A percentile compares a stretch with the other conserved stretches of the same genome.
Conservation (phyloP, 2,113 vertebrate species). For the Pluvialis apricaria region DNA sequence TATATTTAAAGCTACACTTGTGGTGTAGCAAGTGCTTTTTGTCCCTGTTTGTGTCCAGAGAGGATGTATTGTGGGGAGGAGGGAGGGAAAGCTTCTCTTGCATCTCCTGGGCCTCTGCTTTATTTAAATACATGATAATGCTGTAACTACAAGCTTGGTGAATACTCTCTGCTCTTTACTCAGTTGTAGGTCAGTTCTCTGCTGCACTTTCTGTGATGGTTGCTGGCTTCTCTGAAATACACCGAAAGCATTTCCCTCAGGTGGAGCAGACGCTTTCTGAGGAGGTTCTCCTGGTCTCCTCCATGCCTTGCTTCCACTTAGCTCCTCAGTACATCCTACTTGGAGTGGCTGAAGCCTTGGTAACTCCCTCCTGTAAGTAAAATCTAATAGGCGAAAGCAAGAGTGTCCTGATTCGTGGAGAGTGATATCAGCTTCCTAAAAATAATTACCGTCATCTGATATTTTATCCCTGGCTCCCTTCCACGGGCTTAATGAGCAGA, state of each 20-base stretch:
- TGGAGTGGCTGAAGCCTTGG: constrained; percentile 88
- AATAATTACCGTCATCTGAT: not conserved
- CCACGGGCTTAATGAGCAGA: not conserved
- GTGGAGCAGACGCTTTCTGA: constrained; percentile 82
- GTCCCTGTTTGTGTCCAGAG: not conserved
- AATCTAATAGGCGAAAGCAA: not conserved
- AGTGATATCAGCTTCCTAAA: not conserved
- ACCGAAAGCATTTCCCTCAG: constrained; percentile 79
- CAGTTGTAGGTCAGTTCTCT: constrained; percentile 83
- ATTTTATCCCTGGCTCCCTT: not conserved
- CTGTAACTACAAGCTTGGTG: not conserved
- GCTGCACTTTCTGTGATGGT: constrained; percentile 79
- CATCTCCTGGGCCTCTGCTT: not conserved
- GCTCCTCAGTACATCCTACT: constrained; percentile 88
- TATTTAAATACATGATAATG: rapidly evolving
- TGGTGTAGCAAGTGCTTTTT: not conserved
- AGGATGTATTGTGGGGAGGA: rapidly evolving
- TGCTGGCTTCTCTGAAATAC: constrained; percentile 86
- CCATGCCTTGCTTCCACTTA: constrained; percentile 86
- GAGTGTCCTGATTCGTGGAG: not conserved
- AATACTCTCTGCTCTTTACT: not conserved
- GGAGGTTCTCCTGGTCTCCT: constrained; percentile 82
- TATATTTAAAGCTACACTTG: not conserved
- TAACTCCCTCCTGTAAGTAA: constrained; percentile 86
- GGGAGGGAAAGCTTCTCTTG: not conserved